Evolutionary conservation across 2,888 invertebrate species (phyloP).

Genomic region (Lasioglossum morio): DNA sequence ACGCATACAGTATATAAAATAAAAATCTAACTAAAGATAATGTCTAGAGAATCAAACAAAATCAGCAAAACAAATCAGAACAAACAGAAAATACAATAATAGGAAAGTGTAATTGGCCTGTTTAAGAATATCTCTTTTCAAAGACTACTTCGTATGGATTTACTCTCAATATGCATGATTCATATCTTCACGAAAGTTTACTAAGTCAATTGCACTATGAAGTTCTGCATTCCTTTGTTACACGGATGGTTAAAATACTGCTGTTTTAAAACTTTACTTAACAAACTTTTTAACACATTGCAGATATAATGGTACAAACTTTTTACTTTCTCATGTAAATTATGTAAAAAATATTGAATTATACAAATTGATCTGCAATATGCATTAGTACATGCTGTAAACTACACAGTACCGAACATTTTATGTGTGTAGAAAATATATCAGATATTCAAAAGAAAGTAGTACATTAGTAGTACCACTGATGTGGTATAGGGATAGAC

Average conservation of each 20-base stretch:
- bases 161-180: slow-evolving; percentile 54
- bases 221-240: slow-evolving; percentile 42
- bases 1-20: slow-evolving; percentile 53
- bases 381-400: slow-evolving; percentile 74
- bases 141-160: slow-evolving; percentile 50
- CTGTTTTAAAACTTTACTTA: slow-evolving; percentile 27
- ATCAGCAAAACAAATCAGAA: slow-evolving; percentile 24
- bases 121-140: slow-evolving; percentile 8
- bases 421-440: slow-evolving; percentile 58
- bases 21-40: slow-evolving; percentile 29
- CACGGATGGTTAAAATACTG: slow-evolving; percentile 24
- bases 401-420: slow-evolving; percentile 70
- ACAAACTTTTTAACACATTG: slow-evolving; percentile 21
- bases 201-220: slow-evolving; percentile 43
- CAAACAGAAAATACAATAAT: not conserved
- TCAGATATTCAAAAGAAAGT: slow-evolving; percentile 63
- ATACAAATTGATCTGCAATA: slow-evolving; percentile 43
- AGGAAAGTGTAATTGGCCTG: slow-evolving; percentile 15
- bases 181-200: slow-evolving; percentile 26
- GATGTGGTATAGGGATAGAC: no score
- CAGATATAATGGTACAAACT: slow-evolving; percentile 20
- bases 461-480: slow-evolving; percentile 37
- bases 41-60: slow-evolving; percentile 2
- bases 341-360: not conserved
- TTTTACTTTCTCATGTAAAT: not conserved